Conservation (phyloP, 2,113 vertebrate species). For the Varanus salvator region DNA sequence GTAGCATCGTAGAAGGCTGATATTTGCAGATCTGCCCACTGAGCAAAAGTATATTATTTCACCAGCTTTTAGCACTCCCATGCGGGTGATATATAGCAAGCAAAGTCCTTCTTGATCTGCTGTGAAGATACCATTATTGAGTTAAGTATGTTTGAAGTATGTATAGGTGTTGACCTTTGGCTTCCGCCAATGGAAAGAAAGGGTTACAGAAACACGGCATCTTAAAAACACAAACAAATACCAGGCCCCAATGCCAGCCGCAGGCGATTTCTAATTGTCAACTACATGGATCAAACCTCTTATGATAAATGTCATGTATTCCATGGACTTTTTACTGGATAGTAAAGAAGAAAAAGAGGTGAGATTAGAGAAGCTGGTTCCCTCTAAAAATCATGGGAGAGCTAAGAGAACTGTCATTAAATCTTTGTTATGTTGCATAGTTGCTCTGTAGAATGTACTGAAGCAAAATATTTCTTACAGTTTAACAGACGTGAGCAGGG, state of each 20-base stretch:
- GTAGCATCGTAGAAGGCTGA: not conserved
- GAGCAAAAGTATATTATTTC: constrained; percentile 4
- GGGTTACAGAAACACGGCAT: constrained; percentile 67
- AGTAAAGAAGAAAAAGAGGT: constrained; percentile 24
- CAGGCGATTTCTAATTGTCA: constrained; percentile 76
- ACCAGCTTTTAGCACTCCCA: constrained; percentile 24
- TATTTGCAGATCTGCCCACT: not conserved
- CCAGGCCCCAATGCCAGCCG: constrained; percentile 57
- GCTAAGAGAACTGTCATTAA: not conserved
- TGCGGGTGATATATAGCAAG: accelerated
- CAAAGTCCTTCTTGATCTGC: constrained; percentile 19
- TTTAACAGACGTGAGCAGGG: not conserved
- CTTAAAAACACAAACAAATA: constrained; percentile 69
- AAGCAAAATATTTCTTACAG: not conserved
- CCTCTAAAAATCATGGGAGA: not conserved
- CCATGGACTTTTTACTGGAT: constrained; percentile 54
- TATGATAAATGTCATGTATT: constrained; percentile 80
- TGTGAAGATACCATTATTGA: constrained; percentile 6
- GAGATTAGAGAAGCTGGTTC: not conserved
- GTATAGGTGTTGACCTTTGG: constrained; percentile 23
- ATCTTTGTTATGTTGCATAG: not conserved
- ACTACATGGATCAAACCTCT: constrained; percentile 71
- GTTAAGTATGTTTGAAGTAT: not conserved
- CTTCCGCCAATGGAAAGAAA: constrained; percentile 58
- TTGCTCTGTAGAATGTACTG: not conserved